Evolutionary conservation across 2,888 invertebrate species (phyloP).

Genomic region (Drosophila anomelani): DNA sequence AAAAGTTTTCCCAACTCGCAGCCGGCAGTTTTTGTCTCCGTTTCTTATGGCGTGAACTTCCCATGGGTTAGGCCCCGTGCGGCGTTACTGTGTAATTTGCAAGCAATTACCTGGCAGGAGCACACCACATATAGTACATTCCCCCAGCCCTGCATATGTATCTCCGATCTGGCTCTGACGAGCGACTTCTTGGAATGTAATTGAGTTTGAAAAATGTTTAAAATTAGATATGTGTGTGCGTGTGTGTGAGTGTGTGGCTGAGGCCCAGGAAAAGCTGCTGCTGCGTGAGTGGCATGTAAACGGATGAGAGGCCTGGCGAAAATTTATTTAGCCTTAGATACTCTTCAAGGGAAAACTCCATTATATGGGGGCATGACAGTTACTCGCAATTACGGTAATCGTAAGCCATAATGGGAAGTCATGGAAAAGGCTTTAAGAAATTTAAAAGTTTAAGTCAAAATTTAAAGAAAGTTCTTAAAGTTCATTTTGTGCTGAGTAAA

Average conservation of each 20-base stretch:
- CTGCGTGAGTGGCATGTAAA: slow-evolving; percentile 28
- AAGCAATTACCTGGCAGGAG: slow-evolving; percentile 66
- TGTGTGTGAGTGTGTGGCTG: slow-evolving; percentile 19
- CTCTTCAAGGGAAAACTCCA: slow-evolving; percentile 1
- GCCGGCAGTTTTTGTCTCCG: slow-evolving; percentile 20
- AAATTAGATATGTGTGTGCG: slow-evolving; percentile 62
- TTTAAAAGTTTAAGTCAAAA: not conserved
- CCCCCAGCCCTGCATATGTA: slow-evolving; percentile 2
- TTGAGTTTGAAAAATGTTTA: slow-evolving; percentile 72
- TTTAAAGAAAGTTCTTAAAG: no score
- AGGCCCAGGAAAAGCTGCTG: slow-evolving; percentile 14
- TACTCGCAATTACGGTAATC: not conserved
- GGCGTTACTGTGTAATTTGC: slow-evolving; percentile 63
- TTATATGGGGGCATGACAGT: not conserved
- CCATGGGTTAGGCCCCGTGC: slow-evolving; percentile 2
- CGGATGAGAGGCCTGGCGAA: slow-evolving; percentile 1
- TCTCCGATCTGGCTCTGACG: not conserved
- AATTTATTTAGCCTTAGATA: not conserved
- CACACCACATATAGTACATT: slow-evolving; percentile 23
- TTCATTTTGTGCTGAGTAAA: no score
- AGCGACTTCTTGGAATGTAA: slow-evolving; percentile 52
- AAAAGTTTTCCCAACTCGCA: slow-evolving; percentile 53
- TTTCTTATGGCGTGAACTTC: slow-evolving; percentile 10
- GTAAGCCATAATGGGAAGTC: not conserved
- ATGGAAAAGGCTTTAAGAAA: not conserved